Percentiles rank a stretch among this genome's conserved stretches.
Evolutionary conservation across 2,113 vertebrate species (phyloP).

Genomic region (Serilophus lunatus): DNA sequence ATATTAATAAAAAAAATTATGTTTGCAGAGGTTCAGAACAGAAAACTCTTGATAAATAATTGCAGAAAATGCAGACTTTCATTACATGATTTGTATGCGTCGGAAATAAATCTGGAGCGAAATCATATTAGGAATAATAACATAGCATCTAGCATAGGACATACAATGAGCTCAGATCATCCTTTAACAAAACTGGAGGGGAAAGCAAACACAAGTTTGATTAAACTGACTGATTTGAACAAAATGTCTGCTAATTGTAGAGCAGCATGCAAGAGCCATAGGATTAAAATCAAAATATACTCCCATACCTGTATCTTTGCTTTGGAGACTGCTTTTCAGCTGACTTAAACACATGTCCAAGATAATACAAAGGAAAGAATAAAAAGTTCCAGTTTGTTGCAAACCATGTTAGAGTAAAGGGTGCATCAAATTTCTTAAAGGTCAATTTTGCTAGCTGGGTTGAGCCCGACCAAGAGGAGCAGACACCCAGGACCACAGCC

Average conservation of each 20-base stretch:
- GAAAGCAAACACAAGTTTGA: not conserved
- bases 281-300: not conserved
- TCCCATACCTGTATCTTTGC: slow-evolving; percentile 89
- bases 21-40: not conserved
- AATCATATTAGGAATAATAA: not conserved
- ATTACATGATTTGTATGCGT: not conserved
- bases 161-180: not conserved
- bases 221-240: not conserved
- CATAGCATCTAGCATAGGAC: not conserved
- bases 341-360: slow-evolving; percentile 87
- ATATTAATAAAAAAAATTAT: not conserved
- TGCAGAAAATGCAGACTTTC: not conserved
- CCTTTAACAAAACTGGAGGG: not conserved
- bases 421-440: slow-evolving; percentile 88
- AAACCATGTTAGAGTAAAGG: slow-evolving; percentile 96
- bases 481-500: slow-evolving; percentile 89
- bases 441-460: slow-evolving; percentile 93
- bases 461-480: slow-evolving; percentile 90
- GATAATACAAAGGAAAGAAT: slow-evolving; percentile 93
- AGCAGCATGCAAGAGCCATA: not conserved
- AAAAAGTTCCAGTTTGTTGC: slow-evolving; percentile 96
- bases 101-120: not conserved
- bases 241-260: not conserved
- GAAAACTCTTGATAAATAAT: not conserved
- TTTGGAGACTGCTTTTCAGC: slow-evolving; percentile 88